Conservation (phyloP, 1,140 invertebrate species). For the Bombus difficillimus region DNA sequence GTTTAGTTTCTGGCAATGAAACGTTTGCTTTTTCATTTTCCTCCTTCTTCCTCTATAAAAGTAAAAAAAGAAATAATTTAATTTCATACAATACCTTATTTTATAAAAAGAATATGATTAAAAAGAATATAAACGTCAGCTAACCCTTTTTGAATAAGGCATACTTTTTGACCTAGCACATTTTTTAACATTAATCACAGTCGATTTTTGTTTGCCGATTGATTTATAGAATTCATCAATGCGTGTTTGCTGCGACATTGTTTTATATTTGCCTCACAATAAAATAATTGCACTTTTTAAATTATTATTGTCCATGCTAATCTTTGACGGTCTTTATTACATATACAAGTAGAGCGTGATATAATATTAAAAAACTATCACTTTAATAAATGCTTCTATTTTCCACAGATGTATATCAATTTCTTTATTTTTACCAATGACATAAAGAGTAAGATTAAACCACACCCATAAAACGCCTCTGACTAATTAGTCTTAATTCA, state of each 20-base stretch:
- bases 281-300: not conserved
- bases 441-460: not conserved
- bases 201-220: not conserved
- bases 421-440: not conserved
- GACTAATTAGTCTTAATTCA: too few species aligned
- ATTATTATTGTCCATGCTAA: not conserved
- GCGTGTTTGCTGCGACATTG: conserved; percentile 23
- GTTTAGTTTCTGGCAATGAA: not conserved
- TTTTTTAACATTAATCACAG: not conserved
- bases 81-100: not conserved
- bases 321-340: too few species aligned
- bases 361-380: not conserved
- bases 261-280: not conserved
- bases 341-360: not conserved
- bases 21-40: too few species aligned
- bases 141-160: conserved; percentile 15
- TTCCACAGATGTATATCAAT: not conserved
- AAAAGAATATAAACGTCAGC: not conserved
- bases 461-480: too few species aligned
- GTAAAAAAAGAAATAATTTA: not conserved
- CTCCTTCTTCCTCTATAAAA: not conserved
- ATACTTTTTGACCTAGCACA: not conserved
- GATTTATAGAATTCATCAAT: conserved; percentile 52
- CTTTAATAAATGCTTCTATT: not conserved
- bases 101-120: not conserved